A percentile compares a stretch with the other conserved stretches of the same genome.
These are phyloP conservation scores for Lucilia cuprina DNA, from an alignment of 1,140 invertebrate species.

Conservation along the genomic window DNA sequence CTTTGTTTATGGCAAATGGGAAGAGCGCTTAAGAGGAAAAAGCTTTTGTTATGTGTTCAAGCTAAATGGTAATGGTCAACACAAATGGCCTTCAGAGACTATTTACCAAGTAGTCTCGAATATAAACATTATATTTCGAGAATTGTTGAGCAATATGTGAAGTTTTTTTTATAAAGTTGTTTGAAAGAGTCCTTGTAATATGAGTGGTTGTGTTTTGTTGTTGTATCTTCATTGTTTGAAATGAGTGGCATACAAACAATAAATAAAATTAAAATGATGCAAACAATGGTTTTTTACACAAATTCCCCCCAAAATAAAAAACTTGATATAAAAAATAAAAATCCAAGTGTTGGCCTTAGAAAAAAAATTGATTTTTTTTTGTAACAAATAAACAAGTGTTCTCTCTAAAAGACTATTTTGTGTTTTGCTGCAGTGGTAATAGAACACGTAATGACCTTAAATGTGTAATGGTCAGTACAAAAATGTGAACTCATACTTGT, in stretches of 20 bases:
- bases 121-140: slow-evolving; percentile 12
- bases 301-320: too few species aligned
- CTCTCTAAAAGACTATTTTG: slow-evolving; percentile 29
- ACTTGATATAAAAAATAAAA: not conserved
- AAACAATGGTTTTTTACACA: slow-evolving; percentile 50
- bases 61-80: slow-evolving; percentile 19
- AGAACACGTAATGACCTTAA: slow-evolving; percentile 56
- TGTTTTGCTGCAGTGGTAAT: slow-evolving; percentile 42
- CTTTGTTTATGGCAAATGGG: slow-evolving; percentile 10
- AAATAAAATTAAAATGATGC: slow-evolving; percentile 64
- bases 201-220: not conserved
- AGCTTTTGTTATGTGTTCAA: not conserved
- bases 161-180: not conserved
- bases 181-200: slow-evolving; percentile 33
- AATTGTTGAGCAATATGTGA: not conserved
- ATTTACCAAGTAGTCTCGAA: slow-evolving; percentile 27
- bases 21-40: not conserved
- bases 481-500: slow-evolving; percentile 8
- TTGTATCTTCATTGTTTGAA: slow-evolving; percentile 29
- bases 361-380: not conserved
- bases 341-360: not conserved
- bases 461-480: slow-evolving; percentile 26
- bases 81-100: slow-evolving; percentile 38
- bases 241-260: slow-evolving; percentile 57
- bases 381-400: not conserved